phyloP scores from a whole-genome alignment of 1,140 invertebrate species.

The Lordiphosa mommai region DNA sequence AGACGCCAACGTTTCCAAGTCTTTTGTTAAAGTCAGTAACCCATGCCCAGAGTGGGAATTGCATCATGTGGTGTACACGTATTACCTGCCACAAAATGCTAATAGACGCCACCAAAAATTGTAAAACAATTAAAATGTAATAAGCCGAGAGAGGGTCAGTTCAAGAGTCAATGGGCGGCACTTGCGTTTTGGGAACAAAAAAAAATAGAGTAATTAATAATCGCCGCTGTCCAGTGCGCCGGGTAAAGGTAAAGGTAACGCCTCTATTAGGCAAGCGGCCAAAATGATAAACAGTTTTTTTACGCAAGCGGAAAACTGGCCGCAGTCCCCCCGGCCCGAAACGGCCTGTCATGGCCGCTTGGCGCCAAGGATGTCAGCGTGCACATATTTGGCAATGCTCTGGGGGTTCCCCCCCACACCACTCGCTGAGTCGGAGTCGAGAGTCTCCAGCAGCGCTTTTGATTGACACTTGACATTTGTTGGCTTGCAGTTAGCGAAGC shows the following conservation, averaged over 20 bases:
- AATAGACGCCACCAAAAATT: conserved; percentile 69
- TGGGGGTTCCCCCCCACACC: conserved; percentile 4
- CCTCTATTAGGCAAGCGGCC: conserved; percentile 57
- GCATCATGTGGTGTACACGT: conserved; percentile 55
- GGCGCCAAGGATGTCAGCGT: conserved; percentile 52
- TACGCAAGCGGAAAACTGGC: conserved; percentile 14
- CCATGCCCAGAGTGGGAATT: conserved; percentile 44
- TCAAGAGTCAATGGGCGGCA: conserved; percentile 32
- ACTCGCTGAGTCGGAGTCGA: background rate
- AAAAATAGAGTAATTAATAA: conserved; percentile 74
- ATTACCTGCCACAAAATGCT: conserved; percentile 41
- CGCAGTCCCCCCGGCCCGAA: background rate
- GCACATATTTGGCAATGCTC: conserved; percentile 22
- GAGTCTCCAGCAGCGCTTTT: conserved; percentile 51
- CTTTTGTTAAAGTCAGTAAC: conserved; percentile 8
- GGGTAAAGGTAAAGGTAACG: conserved; percentile 24
- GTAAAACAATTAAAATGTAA: conserved; percentile 78
- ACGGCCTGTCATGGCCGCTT: conserved; percentile 21
- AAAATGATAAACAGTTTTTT: conserved; percentile 71
- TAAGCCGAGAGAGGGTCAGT: conserved; percentile 43
- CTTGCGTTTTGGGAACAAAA: conserved; percentile 26
- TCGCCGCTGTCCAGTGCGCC: conserved; percentile 29
- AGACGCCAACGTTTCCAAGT: conserved; percentile 49
- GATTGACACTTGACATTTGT: conserved; percentile 69
- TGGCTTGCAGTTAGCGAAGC: conserved; percentile 39